phyloP scores from a whole-genome alignment of 2,888 invertebrate species.

The Suillia variegata region DNA sequence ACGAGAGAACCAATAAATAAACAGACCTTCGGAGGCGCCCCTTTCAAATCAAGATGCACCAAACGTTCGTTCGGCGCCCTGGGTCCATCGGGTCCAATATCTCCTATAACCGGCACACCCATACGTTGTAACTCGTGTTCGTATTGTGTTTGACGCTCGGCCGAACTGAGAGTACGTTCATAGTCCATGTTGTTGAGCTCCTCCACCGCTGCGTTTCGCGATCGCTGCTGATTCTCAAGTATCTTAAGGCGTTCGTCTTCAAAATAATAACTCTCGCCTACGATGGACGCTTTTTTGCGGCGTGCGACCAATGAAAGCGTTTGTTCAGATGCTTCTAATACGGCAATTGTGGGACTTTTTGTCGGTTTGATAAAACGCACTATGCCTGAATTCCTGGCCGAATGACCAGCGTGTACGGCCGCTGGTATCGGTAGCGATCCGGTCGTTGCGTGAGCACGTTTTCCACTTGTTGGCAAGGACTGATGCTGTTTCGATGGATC shows the following conservation, averaged over 20 bases:
- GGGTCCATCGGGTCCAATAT: slow-evolving; percentile 57
- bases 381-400: slow-evolving; percentile 30
- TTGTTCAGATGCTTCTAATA: slow-evolving; percentile 26
- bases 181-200: slow-evolving; percentile 52
- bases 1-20: background rate
- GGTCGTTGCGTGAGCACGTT: slow-evolving; percentile 12
- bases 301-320: slow-evolving; percentile 38
- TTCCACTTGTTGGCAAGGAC: background rate
- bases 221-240: slow-evolving; percentile 60
- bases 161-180: slow-evolving; percentile 54
- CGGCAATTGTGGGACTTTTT: background rate
- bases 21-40: slow-evolving; percentile 70
- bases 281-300: slow-evolving; percentile 46
- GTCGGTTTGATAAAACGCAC: slow-evolving; percentile 52
- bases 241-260: slow-evolving; percentile 60
- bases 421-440: slow-evolving; percentile 18
- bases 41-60: slow-evolving; percentile 79
- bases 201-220: slow-evolving; percentile 58
- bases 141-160: slow-evolving; percentile 58
- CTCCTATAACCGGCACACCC: slow-evolving; percentile 58
- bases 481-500: slow-evolving; percentile 9
- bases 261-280: slow-evolving; percentile 56
- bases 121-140: slow-evolving; percentile 60
- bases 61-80: slow-evolving; percentile 63
- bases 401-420: slow-evolving; percentile 15